These are phyloP conservation scores for Reinhardtius hippoglossoides DNA, from an alignment of 2,113 vertebrate species.

Conservation along the genomic window DNA sequence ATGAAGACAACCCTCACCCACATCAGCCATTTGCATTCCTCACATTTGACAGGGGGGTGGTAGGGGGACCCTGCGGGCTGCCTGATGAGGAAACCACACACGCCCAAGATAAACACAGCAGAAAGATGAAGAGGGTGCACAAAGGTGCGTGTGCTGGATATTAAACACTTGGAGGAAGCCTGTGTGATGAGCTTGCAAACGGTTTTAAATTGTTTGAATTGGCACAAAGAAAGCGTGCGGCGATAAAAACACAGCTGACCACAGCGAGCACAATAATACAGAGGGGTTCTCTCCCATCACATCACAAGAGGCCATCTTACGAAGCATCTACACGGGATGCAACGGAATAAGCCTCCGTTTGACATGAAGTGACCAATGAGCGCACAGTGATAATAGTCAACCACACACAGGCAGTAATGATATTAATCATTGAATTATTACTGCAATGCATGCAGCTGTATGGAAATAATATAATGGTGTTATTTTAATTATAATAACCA, in stretches of 20 bases:
- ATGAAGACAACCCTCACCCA: slow-evolving; percentile 60
- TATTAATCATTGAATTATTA: background rate
- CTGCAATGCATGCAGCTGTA: background rate
- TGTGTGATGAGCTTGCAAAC: background rate
- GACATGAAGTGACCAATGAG: slow-evolving; percentile 45
- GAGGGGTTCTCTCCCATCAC: slow-evolving; percentile 29
- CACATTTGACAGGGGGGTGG: slow-evolving; percentile 50
- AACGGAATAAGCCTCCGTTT: slow-evolving; percentile 46
- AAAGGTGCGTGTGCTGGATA: slow-evolving; percentile 10
- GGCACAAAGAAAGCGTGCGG: background rate
- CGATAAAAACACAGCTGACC: slow-evolving; percentile 1
- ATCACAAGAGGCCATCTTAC: slow-evolving; percentile 71
- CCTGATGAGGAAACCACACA: slow-evolving; percentile 53
- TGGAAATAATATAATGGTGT: background rate
- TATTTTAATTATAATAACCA: background rate
- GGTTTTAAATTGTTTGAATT: background rate
- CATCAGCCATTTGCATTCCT: slow-evolving; percentile 65
- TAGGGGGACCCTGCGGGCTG: slow-evolving; percentile 7
- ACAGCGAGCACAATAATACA: slow-evolving; percentile 25
- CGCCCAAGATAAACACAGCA: slow-evolving; percentile 55
- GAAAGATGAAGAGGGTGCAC: slow-evolving; percentile 11
- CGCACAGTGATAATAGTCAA: slow-evolving; percentile 15
- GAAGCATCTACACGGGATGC: slow-evolving; percentile 55
- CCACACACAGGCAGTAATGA: slow-evolving; percentile 11
- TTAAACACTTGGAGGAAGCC: background rate